phyloP scores from a whole-genome alignment of 2,113 vertebrate genomes.

The Cisticola juncidis region DNA sequence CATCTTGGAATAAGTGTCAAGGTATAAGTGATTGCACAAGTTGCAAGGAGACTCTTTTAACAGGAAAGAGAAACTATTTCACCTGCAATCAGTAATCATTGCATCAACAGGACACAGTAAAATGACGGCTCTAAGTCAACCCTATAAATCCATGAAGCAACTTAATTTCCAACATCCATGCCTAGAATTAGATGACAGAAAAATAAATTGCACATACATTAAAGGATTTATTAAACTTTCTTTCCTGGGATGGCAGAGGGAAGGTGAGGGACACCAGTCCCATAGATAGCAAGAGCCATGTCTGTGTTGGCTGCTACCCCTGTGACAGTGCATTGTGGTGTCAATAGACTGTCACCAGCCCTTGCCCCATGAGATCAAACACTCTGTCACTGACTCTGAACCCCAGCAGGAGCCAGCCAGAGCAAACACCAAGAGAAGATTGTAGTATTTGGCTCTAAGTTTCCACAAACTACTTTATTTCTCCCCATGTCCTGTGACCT shows the following conservation, averaged over 20 bases:
- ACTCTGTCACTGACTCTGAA: neutral
- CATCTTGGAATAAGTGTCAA: neutral
- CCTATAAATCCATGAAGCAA: neutral
- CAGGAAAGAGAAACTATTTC: neutral
- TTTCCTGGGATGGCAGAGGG: neutral
- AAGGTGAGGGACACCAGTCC: neutral
- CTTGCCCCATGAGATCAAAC: neutral
- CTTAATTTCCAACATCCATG: neutral
- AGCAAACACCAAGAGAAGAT: neutral
- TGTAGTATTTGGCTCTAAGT: neutral
- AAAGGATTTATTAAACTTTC: neutral
- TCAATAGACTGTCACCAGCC: neutral
- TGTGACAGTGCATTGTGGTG: rapidly evolving
- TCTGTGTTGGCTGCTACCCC: neutral
- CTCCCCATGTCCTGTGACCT: neutral
- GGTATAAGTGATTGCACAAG: neutral
- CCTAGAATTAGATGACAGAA: neutral
- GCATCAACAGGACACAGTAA: neutral
- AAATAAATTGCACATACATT: neutral
- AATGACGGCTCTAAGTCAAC: neutral
- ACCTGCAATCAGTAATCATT: neutral
- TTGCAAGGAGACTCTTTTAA: neutral
- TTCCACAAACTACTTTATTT: neutral
- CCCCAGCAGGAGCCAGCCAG: neutral
- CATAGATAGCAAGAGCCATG: neutral